Evolutionary conservation across 2,113 vertebrate genomes (phyloP), one percentile per base, ranked within the genome.

Genomic region (Tetraodon nigroviridis): DNA sequence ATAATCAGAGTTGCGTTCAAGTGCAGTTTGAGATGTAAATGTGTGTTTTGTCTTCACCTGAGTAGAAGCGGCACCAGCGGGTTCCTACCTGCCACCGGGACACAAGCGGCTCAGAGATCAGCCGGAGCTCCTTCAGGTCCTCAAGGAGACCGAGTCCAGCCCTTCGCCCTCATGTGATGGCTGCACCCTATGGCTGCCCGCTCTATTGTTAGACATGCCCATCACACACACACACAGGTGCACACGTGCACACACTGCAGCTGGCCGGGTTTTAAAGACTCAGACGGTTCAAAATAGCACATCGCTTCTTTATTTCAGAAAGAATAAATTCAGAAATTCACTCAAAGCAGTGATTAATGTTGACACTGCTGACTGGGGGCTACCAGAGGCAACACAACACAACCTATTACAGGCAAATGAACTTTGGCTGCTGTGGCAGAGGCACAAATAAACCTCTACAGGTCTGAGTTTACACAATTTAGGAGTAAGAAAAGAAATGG

Each of bases 291-390:
- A 27, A 67, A 70, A 70, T 24, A 40, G 61, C 17, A 54, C 0
- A 60, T 49, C 21, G 4, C 16, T 4, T 24, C 21, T 55, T 21
- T 51, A 15, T 15, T 49, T 41, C 89, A 87, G 84, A 82, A 89
- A 89, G 82, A 90, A 81, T 87, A 77, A 79, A 69, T 78, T 88
- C 62, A 83, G 70, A 4, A 16, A 68, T 78, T 89, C 90, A 89
- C 87, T 90, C 89, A 87, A 88, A 90, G 86, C 79, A 59, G 14
- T 16, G 44, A 21, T 11, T 37, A 3, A n/a, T 10, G 17, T 48
- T 19, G 32, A 11, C n/a, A 1, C 17, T 19, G 46, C 46, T 7
- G 16, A 48, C 65, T 32, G 37, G 47, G 58, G 64, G 48, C 24
- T 56, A 54, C 71, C 37, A 82, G 82, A 41, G 64, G 51, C 53